phyloP scores from a whole-genome alignment of 2,888 invertebrate species.

The Girardia tigrina region DNA sequence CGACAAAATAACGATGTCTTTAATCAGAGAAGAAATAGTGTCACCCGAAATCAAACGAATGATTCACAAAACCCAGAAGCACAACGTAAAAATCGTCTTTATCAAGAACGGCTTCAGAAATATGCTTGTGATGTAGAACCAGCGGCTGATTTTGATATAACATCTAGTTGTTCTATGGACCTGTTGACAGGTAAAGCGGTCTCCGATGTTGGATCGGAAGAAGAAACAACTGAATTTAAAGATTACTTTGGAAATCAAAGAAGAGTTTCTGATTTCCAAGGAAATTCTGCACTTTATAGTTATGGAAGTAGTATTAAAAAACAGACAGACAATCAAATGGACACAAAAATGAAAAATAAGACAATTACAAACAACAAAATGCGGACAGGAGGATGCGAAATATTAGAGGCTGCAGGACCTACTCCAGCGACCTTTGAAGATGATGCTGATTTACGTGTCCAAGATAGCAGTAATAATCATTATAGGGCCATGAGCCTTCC shows the following conservation, averaged over 20 bases:
- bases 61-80: not conserved
- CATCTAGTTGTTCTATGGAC: slow-evolving; percentile 32
- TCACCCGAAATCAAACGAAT: not conserved
- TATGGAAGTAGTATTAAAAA: not conserved
- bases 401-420: slow-evolving; percentile 9
- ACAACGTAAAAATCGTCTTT: not conserved
- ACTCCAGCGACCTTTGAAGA: slow-evolving; percentile 12
- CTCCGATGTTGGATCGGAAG: slow-evolving; percentile 21
- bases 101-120: slow-evolving; percentile 17
- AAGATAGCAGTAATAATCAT: not conserved
- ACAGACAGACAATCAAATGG: not conserved
- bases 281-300: not conserved
- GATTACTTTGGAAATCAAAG: not conserved
- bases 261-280: slow-evolving; percentile 9
- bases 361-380: not conserved
- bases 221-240: not conserved
- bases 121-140: slow-evolving; percentile 27
- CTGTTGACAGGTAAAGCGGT: slow-evolving; percentile 25
- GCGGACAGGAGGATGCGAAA: not conserved
- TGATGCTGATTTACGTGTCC: not conserved
- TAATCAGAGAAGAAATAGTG: not conserved
- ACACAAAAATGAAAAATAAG: not conserved
- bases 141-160: slow-evolving; percentile 25
- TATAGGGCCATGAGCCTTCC: slow-evolving; percentile 6
- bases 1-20: not conserved